Base-by-base conservation (phyloP, 2,797 vertebrate genomes). In the Falco naumanni region DNA sequence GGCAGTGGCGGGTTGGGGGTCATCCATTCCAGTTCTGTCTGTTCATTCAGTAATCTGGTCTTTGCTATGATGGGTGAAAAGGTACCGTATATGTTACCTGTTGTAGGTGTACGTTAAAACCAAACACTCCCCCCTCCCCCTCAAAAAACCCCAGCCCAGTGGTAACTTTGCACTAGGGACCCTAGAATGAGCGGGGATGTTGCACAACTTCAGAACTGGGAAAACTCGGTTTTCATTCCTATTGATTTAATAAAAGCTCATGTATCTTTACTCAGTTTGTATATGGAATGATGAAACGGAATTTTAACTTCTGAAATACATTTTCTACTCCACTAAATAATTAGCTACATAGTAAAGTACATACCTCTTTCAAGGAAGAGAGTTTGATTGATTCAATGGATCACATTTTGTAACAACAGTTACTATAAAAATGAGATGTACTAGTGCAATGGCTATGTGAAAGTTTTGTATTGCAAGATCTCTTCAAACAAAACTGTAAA, bases 61-160 rank as follows among this genome's bases (percentile, higher is more conserved):
- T 74, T 75, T 63, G 20, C 1, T 53, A 37, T 6, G 29, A n/a
- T 45, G 21, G 21, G 25, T 74, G n/a, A 45, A 43, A 63, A 43
- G 17, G 12, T 61, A n/a, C 37, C 2, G 26, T 63, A n/a, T 56
- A 5, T 37, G 16, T 79, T 74, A 53, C 19, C 22, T 39, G 7
- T 37, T 57, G 53, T 65, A 53, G 16, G 6, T 39, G n/a, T 34
- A 53, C 9, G 11, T 68, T 54, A 10, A 65, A 84, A 51, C 14
- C 8, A 41, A 63, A 41, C 13, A 11, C 59, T 22, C 9, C 1
- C 21, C 15, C 14, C 5, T 10, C 15, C 53, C 12, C 13, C 10
- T 8, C 3, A 14, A 31, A 39, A 25, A 26, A 43, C 22, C 6
- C 47, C 29, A 43, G 3, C 2, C 2, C 10, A 17, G 3, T 29